Conservation (phyloP, 2,888 invertebrate species). For the Protophormia terraenovae region DNA sequence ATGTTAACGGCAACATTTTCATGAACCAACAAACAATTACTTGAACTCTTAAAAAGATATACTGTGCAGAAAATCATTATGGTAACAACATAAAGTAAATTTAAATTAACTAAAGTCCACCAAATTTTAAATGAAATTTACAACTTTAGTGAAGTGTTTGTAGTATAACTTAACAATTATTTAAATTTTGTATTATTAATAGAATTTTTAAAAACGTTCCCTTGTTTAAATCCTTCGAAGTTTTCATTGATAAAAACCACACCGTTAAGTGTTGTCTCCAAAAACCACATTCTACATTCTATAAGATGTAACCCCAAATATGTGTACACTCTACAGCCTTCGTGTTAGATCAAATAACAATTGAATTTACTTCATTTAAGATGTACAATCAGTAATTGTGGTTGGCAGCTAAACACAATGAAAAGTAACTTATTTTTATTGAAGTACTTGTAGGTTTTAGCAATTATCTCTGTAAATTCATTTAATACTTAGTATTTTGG, state of each 20-base stretch:
- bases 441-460: background rate
- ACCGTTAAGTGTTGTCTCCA: background rate
- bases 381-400: conserved; percentile 24
- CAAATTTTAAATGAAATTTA: background rate
- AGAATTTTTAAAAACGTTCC: background rate
- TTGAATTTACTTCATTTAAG: conserved; percentile 78
- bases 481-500: background rate
- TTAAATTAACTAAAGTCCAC: no score
- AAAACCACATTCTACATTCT: conserved; percentile 15
- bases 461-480: background rate
- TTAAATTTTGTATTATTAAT: background rate
- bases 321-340: conserved; percentile 49
- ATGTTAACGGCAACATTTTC: conserved; percentile 60
- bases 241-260: background rate
- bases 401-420: background rate
- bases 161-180: no score
- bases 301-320: conserved; percentile 35
- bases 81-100: no score
- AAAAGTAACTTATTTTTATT: background rate
- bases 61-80: conserved; percentile 20
- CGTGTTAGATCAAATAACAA: conserved; percentile 72
- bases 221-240: background rate
- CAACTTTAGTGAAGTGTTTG: no score
- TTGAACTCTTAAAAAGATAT: conserved; percentile 66
- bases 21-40: background rate